phyloP scores from a whole-genome alignment of 2,113 vertebrate genomes.

The Capricornis sumatraensis region DNA sequence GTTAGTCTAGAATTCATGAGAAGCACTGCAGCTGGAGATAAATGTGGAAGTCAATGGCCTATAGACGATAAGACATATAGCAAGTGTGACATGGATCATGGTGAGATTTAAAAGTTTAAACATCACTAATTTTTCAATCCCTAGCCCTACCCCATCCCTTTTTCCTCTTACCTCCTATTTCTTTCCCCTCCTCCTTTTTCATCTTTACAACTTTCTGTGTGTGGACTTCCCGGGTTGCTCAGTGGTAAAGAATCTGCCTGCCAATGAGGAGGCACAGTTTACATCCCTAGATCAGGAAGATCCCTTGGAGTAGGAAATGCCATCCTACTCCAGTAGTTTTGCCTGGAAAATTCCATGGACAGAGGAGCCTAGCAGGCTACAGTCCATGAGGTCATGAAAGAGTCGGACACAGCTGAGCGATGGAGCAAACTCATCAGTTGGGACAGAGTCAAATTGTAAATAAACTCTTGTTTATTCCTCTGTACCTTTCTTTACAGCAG shows the following conservation, averaged over 20 bases:
- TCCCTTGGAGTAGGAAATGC: not conserved
- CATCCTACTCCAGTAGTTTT: not conserved
- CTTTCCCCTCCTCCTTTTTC: not conserved
- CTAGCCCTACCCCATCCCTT: accelerated
- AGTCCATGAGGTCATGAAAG: not conserved
- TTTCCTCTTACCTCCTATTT: not conserved
- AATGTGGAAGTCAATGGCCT: not conserved
- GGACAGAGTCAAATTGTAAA: not conserved
- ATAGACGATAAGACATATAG: not conserved
- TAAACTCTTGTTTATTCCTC: not conserved
- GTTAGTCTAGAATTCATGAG: not conserved
- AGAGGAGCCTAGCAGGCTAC: not conserved
- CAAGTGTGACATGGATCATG: not conserved
- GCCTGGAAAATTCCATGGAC: not conserved
- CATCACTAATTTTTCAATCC: not conserved
- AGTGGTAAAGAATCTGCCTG: not conserved
- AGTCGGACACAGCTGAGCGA: not conserved
- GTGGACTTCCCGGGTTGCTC: not conserved
- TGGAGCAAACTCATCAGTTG: not conserved
- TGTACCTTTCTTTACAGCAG: not conserved
- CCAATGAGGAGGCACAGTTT: not conserved
- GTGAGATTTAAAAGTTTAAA: not conserved
- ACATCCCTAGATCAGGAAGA: not conserved
- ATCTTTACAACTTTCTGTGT: not conserved
- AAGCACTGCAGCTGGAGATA: not conserved